These are phyloP conservation scores for Euborellia annulipes DNA, from an alignment of 1,140 invertebrate genomes.

Conservation along the genomic window DNA sequence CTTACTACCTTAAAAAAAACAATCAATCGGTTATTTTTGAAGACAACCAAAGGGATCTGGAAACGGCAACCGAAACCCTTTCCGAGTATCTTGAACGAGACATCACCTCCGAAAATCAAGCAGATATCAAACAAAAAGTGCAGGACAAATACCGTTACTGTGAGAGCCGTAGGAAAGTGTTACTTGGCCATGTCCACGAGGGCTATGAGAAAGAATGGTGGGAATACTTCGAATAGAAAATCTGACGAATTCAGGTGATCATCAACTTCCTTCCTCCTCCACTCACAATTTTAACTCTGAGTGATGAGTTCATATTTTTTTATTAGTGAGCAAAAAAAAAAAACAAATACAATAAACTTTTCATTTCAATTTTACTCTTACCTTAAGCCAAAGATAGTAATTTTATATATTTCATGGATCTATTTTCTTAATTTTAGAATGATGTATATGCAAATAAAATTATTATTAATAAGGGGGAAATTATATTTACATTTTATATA, in stretches of 20 bases:
- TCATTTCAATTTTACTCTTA: too few relatives aligned
- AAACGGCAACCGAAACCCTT: slow-evolving; percentile 50
- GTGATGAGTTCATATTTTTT: too few relatives aligned
- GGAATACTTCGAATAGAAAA: slow-evolving; percentile 33
- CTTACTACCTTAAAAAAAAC: slow-evolving; percentile 50
- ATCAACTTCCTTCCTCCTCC: not conserved
- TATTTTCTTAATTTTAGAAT: too few relatives aligned
- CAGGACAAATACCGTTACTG: slow-evolving; percentile 65
- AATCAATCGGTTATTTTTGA: slow-evolving; percentile 59
- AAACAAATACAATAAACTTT: too few relatives aligned
- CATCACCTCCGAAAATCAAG: slow-evolving; percentile 52
- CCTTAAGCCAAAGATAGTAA: too few relatives aligned
- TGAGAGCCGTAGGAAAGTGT: slow-evolving; percentile 47
- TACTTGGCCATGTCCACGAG: slow-evolving; percentile 57
- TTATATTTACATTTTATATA: too few relatives aligned
- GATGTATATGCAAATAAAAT: too few relatives aligned
- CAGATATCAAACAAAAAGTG: slow-evolving; percentile 60
- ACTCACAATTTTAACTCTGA: too few relatives aligned
- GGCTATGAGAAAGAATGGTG: slow-evolving; percentile 63
- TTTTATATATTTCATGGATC: too few relatives aligned
- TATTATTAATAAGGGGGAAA: too few relatives aligned
- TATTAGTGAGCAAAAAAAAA: too few relatives aligned
- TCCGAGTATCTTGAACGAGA: slow-evolving; percentile 59
- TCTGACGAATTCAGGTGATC: not conserved
- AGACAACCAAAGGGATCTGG: slow-evolving; percentile 55